Conservation (phyloP, 2,113 vertebrate genomes). For the Murina feae region DNA sequence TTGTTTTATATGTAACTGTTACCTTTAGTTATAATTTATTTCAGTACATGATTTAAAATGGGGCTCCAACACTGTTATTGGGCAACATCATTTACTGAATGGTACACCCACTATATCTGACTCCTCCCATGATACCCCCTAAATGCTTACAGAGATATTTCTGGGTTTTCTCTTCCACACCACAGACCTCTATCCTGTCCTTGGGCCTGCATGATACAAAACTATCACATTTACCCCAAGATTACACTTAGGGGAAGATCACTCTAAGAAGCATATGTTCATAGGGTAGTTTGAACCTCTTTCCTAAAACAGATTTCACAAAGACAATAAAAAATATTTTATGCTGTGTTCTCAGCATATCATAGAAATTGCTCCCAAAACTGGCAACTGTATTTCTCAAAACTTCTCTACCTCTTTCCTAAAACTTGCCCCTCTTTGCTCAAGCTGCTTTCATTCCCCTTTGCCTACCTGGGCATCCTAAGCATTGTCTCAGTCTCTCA, state of each 20-base stretch:
- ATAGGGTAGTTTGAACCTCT: neutral
- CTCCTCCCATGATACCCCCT: neutral
- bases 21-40: neutral
- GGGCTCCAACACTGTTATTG: neutral
- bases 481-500: neutral
- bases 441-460: neutral
- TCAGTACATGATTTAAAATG: neutral
- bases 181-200: neutral
- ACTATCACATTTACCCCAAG: neutral
- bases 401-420: slow-evolving; percentile 11
- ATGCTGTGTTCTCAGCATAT: neutral
- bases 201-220: neutral
- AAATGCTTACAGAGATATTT: neutral
- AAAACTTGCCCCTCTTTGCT: neutral
- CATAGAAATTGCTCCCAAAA: neutral
- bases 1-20: neutral
- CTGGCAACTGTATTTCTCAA: neutral
- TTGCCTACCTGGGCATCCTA: neutral
- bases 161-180: neutral
- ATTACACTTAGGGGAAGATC: neutral
- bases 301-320: slow-evolving; percentile 24
- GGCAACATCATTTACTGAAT: neutral
- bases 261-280: slow-evolving; percentile 2
- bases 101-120: neutral
- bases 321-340: neutral